Evolutionary conservation across 2,797 vertebrate genomes (phyloP).

Genomic region (Mastacembelus armatus): DNA sequence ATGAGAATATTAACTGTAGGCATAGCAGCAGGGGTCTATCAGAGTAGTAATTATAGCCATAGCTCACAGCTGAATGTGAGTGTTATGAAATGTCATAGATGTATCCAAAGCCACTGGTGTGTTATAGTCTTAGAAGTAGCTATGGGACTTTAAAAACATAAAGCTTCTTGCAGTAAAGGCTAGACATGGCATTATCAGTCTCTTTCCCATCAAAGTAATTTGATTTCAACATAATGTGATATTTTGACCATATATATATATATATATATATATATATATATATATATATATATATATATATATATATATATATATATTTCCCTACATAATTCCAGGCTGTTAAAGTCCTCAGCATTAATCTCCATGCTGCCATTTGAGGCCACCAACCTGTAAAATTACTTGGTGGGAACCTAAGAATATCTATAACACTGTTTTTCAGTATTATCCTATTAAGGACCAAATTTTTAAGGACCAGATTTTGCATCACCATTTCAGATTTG

Average conservation of each 20-base stretch:
- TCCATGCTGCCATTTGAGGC: constrained; percentile 34
- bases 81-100: constrained; percentile 30
- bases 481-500: constrained; percentile 7
- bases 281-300: no score
- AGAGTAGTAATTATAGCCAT: constrained; percentile 50
- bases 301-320: no score
- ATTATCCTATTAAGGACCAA: constrained; percentile 48
- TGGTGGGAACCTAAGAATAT: constrained; percentile 41
- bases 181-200: not conserved
- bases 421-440: constrained; percentile 27
- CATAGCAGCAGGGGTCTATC: constrained; percentile 48
- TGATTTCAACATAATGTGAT: no score
- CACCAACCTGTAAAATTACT: constrained; percentile 66
- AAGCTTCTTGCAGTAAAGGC: constrained; percentile 24
- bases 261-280: no score
- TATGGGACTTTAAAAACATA: constrained; percentile 18
- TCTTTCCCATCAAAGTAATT: no score
- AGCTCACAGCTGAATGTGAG: constrained; percentile 44
- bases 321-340: constrained; percentile 17
- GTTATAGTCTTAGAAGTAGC: constrained; percentile 11
- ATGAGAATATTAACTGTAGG: constrained; percentile 43
- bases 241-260: no score
- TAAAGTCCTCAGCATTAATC: constrained; percentile 34
- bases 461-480: constrained; percentile 36
- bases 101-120: constrained; percentile 10